Conservation (phyloP, 2,888 invertebrate genomes). For the Sclerodermus sp. region DNA sequence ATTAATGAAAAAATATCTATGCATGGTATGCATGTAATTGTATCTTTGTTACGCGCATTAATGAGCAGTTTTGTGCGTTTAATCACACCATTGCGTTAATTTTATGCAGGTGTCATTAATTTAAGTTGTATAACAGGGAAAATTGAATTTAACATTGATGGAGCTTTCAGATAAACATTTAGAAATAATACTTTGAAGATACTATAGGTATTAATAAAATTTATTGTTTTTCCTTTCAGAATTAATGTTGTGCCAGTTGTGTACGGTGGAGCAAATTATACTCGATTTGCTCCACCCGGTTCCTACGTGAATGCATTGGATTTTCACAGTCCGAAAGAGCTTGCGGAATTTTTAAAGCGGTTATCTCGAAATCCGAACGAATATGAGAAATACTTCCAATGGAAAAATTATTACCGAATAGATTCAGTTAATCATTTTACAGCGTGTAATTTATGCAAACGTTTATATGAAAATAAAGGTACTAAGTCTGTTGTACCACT, state of each 20-base stretch:
- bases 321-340: constrained; percentile 61
- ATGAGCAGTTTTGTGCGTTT: no score
- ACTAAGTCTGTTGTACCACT: constrained; percentile 25
- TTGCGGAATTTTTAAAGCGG: constrained; percentile 63
- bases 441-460: constrained; percentile 64
- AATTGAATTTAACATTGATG: no score
- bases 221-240: constrained; percentile 26
- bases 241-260: constrained; percentile 65
- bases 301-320: constrained; percentile 70
- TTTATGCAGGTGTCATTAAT: no score
- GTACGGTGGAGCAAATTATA: constrained; percentile 70
- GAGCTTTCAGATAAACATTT: no score
- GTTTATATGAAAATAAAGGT: constrained; percentile 50
- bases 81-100: no score
- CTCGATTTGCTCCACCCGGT: constrained; percentile 62
- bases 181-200: no score
- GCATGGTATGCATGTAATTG: no score
- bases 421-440: constrained; percentile 59
- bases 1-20: no score
- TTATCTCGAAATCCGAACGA: constrained; percentile 61
- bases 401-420: constrained; percentile 64
- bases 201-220: not conserved
- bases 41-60: no score
- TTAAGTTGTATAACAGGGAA: no score
- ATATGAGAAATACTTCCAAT: constrained; percentile 69